A percentile compares a stretch with the other conserved stretches of the same genome.
Evolutionary conservation across 2,113 vertebrate genomes (phyloP).

Genomic region (Nyctereutes procyonoides): DNA sequence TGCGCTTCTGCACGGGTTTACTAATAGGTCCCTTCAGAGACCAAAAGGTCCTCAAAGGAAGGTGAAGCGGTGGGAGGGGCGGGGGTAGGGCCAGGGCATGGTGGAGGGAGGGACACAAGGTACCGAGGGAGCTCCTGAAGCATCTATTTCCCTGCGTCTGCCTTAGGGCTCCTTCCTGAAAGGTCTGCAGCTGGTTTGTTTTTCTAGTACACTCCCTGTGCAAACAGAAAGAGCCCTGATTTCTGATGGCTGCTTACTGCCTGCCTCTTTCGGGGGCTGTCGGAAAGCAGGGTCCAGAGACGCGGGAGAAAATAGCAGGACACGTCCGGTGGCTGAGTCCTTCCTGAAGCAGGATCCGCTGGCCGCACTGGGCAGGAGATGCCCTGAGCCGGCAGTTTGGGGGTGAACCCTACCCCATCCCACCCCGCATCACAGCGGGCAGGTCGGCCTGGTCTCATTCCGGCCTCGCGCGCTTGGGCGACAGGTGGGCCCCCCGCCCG

Average conservation of each 20-base stretch:
- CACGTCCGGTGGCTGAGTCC: neutral
- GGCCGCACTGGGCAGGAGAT: neutral
- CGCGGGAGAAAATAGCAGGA: neutral
- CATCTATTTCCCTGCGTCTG: neutral
- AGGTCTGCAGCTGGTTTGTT: neutral
- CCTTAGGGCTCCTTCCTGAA: neutral
- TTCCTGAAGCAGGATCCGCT: neutral
- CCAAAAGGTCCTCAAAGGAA: neutral
- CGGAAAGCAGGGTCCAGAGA: neutral
- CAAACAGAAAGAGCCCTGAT: neutral
- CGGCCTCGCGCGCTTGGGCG: neutral
- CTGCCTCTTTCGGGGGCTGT: neutral
- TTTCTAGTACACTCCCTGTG: neutral
- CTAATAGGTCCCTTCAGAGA: neutral
- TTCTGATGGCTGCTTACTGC: neutral
- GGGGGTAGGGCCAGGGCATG: neutral
- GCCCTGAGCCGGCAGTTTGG: neutral
- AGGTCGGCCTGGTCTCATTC: neutral
- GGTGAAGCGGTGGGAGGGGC: no score
- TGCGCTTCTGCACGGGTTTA: neutral
- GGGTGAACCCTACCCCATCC: neutral
- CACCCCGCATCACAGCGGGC: no score
- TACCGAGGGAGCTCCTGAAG: neutral
- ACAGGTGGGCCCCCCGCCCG: slow-evolving; percentile 34
- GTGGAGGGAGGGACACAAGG: neutral